Evolutionary conservation across 1,140 invertebrate species (phyloP), one percentile per base, ranked within the genome.

Genomic region (Aporrectodea caliginosa): DNA sequence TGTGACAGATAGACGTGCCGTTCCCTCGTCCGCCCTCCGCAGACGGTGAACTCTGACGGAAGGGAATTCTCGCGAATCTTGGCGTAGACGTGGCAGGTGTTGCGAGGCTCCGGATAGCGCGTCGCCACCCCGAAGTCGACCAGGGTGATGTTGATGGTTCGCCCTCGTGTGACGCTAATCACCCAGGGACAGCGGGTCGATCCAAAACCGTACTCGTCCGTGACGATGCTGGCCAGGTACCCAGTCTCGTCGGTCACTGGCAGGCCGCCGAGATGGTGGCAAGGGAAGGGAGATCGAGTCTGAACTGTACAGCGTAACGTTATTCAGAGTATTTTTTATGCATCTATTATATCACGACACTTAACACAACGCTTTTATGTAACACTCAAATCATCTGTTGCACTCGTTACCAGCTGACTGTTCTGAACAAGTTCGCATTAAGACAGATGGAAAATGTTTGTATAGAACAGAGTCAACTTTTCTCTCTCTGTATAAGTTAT

Each of bases 131-230:
- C 78, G 34, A 73, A 79, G 72, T 79, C 78, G 30, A 33, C 16
- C 27, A 79, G 78, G n/a, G 69, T 81, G 69, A 81, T 27, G 77
- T 81, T 81, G 80, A 81, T 78, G 30, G 43, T 69, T 31, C 73
- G 80, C 14, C 80, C 80, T 27, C 68, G 35, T 2, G 34, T 22
- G 1, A 75, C 70, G 34, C 16, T 31, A 35, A 81, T 73, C 16
- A 69, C 32, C 80, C 80, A 81, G 29, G 80, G 80, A 69, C 80
- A 81, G 29, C 43, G 43, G 30, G 69, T 27, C 16, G 58, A 58
- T 27, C 80, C 80, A 58, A 73, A 68, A 30, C 77, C 77, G 0
- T 34, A 72, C 69, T 78, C 77, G 29, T 70, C 69, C 22, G 75
- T 77, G 16, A 78, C 71, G 1, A 78, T 29, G 72, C 80, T 81